A percentile compares a stretch with the other conserved stretches of the same genome.
Conservation (phyloP, 2,888 invertebrate genomes). For the Camptogramma bilineatum region DNA sequence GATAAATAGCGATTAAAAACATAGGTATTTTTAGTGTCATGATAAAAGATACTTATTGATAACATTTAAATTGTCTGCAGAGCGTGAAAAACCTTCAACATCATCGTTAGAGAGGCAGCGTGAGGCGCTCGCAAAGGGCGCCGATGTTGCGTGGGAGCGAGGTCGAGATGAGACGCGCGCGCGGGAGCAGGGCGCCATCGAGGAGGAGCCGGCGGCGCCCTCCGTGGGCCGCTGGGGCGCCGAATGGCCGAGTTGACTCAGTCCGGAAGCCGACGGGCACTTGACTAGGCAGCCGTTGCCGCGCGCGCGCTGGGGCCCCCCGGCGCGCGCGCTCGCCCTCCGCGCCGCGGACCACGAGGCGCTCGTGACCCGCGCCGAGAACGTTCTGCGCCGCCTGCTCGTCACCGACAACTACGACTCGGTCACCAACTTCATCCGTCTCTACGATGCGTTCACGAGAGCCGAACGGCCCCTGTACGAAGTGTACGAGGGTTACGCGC, state of each 20-base stretch:
- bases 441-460: constrained; percentile 87
- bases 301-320: constrained; percentile 58
- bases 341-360: constrained; percentile 89
- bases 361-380: constrained; percentile 91
- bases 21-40: background rate
- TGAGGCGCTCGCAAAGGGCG: constrained; percentile 86
- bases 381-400: constrained; percentile 91
- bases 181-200: constrained; percentile 53
- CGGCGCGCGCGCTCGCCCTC: constrained; percentile 53
- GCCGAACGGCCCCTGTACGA: constrained; percentile 86
- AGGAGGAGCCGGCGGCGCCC: constrained; percentile 88
- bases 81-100: constrained; percentile 90
- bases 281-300: constrained; percentile 64
- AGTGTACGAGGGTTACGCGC: constrained; percentile 91
- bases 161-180: constrained; percentile 59
- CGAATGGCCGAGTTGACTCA: constrained; percentile 99
- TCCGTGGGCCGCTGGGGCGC: constrained; percentile 96
- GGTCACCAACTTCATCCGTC: constrained; percentile 91
- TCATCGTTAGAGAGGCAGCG: constrained; percentile 87
- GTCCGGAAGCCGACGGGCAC: constrained; percentile 77
- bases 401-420: constrained; percentile 96
- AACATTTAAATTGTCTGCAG: constrained; percentile 68
- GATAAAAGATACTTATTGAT: background rate
- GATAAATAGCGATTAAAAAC: background rate
- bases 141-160: constrained; percentile 69